Evolutionary conservation across 2,797 vertebrate species (phyloP).

Genomic region (Spatula versicolor): DNA sequence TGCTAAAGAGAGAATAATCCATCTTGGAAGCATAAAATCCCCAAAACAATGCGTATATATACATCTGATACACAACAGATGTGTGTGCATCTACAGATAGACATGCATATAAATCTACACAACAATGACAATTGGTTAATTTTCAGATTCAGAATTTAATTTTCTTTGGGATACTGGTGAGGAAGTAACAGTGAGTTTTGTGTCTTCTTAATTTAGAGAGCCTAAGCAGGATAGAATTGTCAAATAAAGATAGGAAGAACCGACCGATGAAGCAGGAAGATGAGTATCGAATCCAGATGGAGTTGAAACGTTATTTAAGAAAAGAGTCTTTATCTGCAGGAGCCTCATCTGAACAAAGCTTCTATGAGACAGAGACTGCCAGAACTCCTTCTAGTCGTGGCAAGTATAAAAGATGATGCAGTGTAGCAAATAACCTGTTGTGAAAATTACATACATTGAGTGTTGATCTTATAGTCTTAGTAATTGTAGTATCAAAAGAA

Average conservation of each 20-base stretch:
- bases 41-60: neutral
- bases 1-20: neutral
- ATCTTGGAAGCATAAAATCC: neutral
- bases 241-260: constrained; percentile 90
- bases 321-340: constrained; percentile 86
- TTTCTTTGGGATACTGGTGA: neutral
- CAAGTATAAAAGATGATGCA: constrained; percentile 61
- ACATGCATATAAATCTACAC: neutral
- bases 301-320: constrained; percentile 93
- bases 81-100: accelerated
- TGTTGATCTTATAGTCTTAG: neutral
- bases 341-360: constrained; percentile 85
- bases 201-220: constrained; percentile 77
- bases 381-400: constrained; percentile 95
- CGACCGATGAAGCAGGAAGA: constrained; percentile 97
- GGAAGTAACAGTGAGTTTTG: neutral
- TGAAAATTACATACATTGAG: neutral
- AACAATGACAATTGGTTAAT: neutral
- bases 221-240: constrained; percentile 83
- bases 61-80: neutral
- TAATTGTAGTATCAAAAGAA: neutral
- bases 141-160: neutral
- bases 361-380: constrained; percentile 91
- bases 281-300: constrained; percentile 97
- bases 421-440: neutral